A percentile compares a stretch with the other conserved stretches of the same genome.
Evolutionary conservation across 2,888 invertebrate genomes (phyloP).

Genomic region (Geophilus truncorum): DNA sequence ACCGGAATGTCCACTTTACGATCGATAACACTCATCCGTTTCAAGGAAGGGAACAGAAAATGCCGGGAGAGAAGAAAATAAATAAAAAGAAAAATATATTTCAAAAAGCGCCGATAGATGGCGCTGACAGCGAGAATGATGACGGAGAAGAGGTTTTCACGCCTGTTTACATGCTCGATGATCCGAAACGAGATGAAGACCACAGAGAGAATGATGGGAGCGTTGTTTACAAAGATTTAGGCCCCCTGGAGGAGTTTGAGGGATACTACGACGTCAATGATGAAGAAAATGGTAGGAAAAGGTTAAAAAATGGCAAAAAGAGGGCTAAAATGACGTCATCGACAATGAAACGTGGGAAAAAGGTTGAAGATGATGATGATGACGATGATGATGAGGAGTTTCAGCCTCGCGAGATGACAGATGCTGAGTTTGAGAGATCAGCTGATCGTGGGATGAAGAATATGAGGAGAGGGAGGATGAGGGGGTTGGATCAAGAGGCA

Average conservation of each 20-base stretch:
- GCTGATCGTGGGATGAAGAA: not conserved
- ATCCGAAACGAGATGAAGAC: not conserved
- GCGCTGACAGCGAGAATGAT: not conserved
- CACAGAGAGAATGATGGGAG: not conserved
- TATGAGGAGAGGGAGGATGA: not conserved
- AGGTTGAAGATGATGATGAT: not conserved
- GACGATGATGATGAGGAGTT: not conserved
- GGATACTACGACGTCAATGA: not conserved
- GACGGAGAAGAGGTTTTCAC: not conserved
- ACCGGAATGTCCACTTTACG: not conserved
- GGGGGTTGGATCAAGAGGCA: not conserved
- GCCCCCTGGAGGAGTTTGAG: slow-evolving; percentile 2
- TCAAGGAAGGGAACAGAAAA: not conserved
- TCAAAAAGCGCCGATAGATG: not conserved
- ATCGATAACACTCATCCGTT: not conserved
- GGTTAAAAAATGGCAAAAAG: too few relatives aligned
- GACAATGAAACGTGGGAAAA: too few relatives aligned
- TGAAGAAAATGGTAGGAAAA: too few relatives aligned
- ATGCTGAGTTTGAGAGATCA: not conserved
- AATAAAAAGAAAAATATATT: not conserved
- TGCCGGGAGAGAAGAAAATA: not conserved
- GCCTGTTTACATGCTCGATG: not conserved
- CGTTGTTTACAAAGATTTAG: not conserved
- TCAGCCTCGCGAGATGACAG: too few relatives aligned
- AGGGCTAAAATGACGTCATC: too few relatives aligned